A percentile compares a stretch with the other conserved stretches of the same genome.
phyloP scores from a whole-genome alignment of 2,113 vertebrate species.

The Butorides virescens region DNA sequence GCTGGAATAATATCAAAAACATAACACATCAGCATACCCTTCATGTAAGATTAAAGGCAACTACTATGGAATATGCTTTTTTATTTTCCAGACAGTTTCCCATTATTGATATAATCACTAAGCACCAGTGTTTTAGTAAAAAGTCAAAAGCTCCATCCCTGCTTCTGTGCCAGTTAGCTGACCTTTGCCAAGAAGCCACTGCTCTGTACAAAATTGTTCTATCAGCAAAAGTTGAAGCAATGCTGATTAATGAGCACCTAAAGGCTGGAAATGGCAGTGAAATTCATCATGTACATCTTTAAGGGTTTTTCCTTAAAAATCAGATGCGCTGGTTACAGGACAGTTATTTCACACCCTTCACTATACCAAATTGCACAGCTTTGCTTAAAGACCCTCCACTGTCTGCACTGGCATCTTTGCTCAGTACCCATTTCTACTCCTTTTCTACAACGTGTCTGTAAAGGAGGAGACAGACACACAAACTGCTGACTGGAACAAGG shows the following conservation, averaged over 20 bases:
- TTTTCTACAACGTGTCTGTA: neutral
- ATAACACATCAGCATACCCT: neutral
- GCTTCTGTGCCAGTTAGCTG: neutral
- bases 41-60: neutral
- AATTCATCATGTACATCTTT: neutral
- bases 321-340: neutral
- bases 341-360: neutral
- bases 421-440: neutral
- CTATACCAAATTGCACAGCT: neutral
- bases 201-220: neutral
- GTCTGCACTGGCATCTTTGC: fast-evolving
- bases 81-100: neutral
- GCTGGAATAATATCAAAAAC: neutral
- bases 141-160: neutral
- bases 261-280: neutral
- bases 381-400: neutral
- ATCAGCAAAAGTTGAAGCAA: neutral
- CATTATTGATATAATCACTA: neutral
- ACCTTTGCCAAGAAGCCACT: neutral
- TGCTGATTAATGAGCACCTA: neutral
- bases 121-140: neutral
- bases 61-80: neutral
- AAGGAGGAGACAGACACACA: neutral
- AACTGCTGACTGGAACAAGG: neutral
- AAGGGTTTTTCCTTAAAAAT: neutral